Conservation (phyloP, 2,113 vertebrate genomes). For the Tylochromis polylepis region DNA sequence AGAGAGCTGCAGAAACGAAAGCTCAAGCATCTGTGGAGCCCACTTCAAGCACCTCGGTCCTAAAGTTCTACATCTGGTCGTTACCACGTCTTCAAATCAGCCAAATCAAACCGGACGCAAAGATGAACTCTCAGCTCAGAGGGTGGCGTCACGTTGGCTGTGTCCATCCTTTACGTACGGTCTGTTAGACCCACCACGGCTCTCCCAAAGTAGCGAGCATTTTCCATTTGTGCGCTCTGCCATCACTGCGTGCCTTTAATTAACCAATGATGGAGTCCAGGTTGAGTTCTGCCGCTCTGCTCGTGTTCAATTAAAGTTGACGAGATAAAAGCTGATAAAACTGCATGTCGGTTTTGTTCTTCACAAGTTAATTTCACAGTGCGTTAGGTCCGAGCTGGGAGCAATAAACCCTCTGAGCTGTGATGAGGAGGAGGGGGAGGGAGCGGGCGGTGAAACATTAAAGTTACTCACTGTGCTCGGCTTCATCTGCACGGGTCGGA, state of each 20-base stretch:
- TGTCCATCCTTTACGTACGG: neutral
- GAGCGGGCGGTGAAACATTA: neutral
- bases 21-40: neutral
- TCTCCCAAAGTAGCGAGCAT: rapidly evolving
- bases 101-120: no score
- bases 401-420: neutral
- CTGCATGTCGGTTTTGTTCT: neutral
- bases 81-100: neutral
- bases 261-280: neutral
- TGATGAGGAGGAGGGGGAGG: neutral
- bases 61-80: neutral
- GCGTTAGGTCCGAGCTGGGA: neutral
- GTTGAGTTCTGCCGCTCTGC: neutral
- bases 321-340: neutral
- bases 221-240: neutral
- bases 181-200: neutral
- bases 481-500: rapidly evolving
- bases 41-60: neutral
- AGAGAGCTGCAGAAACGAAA: rapidly evolving
- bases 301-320: neutral
- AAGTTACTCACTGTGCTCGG: neutral
- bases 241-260: neutral
- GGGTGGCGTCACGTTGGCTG: neutral
- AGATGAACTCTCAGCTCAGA: neutral
- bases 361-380: slow-evolving; percentile 21